phyloP scores from a whole-genome alignment of 2,888 invertebrate genomes.

The Dynastes hyllus region DNA sequence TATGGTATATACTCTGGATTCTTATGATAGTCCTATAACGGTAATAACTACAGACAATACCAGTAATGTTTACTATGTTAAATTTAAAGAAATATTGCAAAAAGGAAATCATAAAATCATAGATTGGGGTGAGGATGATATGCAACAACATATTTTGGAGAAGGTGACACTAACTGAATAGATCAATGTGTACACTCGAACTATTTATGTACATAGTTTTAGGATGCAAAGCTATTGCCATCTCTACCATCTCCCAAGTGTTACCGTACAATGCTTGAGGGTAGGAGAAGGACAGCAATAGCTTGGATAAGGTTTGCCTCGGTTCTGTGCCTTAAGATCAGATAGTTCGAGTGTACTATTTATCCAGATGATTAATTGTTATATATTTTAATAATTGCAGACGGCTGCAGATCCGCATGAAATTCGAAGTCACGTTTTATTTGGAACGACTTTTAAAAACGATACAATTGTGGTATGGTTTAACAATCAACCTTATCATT shows the following conservation, averaged over 20 bases:
- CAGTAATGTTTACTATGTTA: slow-evolving; percentile 63
- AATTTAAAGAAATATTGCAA: slow-evolving; percentile 63
- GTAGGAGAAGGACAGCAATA: too few relatives aligned
- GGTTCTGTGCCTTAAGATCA: too few relatives aligned
- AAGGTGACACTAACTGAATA: slow-evolving; percentile 56
- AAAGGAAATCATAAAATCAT: slow-evolving; percentile 22
- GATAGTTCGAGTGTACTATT: too few relatives aligned
- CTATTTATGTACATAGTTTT: neutral
- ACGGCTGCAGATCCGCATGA: slow-evolving; percentile 55
- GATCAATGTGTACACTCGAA: neutral
- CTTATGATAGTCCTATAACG: slow-evolving; percentile 62
- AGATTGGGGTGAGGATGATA: slow-evolving; percentile 57
- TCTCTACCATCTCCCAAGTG: too few relatives aligned
- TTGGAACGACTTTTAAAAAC: slow-evolving; percentile 72
- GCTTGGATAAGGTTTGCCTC: too few relatives aligned
- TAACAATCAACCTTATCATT: slow-evolving; percentile 85
- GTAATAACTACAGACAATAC: slow-evolving; percentile 53
- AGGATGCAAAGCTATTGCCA: too few relatives aligned
- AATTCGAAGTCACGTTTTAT: slow-evolving; percentile 68
- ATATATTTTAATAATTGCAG: slow-evolving; percentile 42
- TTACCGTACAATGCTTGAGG: too few relatives aligned
- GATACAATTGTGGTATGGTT: slow-evolving; percentile 77
- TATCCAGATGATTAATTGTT: too few relatives aligned
- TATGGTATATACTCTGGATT: slow-evolving; percentile 71
- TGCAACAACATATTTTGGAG: slow-evolving; percentile 70